Conservation (phyloP, 2,797 vertebrate genomes). For the Salarias fasciatus region DNA sequence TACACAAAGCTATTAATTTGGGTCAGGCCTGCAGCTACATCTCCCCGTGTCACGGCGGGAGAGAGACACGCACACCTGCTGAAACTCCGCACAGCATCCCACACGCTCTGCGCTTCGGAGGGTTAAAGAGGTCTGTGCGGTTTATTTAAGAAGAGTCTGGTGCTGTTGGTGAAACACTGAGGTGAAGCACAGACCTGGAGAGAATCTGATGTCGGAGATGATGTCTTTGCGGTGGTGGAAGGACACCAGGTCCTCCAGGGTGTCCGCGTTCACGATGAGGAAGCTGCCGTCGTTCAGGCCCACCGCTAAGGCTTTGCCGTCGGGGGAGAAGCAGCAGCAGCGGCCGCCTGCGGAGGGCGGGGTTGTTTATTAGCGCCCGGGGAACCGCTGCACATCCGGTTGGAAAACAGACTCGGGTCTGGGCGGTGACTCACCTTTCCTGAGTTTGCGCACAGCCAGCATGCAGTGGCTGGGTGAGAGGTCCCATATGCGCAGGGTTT, state of each 20-base stretch:
- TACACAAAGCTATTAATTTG: conserved; percentile 73
- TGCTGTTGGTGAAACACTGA: conserved; percentile 6
- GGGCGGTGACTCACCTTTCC: conserved; percentile 90
- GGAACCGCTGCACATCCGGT: conserved; percentile 19
- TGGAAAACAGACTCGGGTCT: conserved; percentile 17
- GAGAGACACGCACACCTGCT: conserved; percentile 47
- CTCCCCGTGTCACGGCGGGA: conserved; percentile 51
- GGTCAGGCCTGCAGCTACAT: conserved; percentile 69
- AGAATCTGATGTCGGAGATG: conserved; percentile 97
- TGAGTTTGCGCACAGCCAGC: conserved; percentile 98
- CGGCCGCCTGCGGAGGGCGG: conserved; percentile 87
- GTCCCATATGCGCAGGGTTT: conserved; percentile 99
- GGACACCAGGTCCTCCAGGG: conserved; percentile 96
- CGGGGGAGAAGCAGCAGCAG: conserved; percentile 98
- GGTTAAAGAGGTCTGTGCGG: conserved; percentile 28
- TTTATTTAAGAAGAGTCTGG: conserved; percentile 7
- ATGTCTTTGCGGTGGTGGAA: conserved; percentile 98
- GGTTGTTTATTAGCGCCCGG: conserved; percentile 25
- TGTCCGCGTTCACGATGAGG: conserved; percentile 97
- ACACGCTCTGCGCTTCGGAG: conserved; percentile 25
- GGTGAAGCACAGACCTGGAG: conserved; percentile 87
- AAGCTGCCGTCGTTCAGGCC: conserved; percentile 98
- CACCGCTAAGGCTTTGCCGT: conserved; percentile 96
- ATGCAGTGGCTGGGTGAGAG: conserved; percentile 99
- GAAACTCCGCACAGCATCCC: conserved; percentile 39